Percentiles rank a stretch among this genome's conserved stretches.
These are phyloP conservation scores for Coregonus sp. DNA, from an alignment of 2,797 vertebrate species.

Conservation along the genomic window DNA sequence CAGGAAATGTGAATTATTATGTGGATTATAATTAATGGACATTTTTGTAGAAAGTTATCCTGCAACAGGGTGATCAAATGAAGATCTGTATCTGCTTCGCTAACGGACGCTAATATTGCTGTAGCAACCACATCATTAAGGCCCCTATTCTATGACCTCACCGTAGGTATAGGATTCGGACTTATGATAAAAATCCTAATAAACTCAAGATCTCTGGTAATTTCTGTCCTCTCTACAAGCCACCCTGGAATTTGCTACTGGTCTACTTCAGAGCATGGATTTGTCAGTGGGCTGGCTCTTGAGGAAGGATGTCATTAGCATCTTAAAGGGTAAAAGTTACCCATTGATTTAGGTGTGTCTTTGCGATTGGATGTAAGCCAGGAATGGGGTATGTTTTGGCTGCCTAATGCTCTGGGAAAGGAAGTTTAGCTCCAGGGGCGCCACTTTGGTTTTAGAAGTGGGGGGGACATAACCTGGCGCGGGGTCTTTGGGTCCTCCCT, in stretches of 20 bases:
- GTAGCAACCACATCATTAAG: not conserved
- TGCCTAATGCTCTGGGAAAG: constrained; percentile 23
- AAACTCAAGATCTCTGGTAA: not conserved
- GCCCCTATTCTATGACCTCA: not conserved
- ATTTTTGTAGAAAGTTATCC: no score
- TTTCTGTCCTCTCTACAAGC: not conserved
- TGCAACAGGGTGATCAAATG: no score
- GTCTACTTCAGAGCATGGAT: not conserved
- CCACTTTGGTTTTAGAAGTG: no score
- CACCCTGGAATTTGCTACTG: not conserved
- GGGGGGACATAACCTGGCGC: no score
- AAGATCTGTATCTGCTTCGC: no score
- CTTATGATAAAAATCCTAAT: not conserved
- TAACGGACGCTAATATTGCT: no score
- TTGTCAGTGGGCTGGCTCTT: not conserved
- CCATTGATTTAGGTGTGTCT: constrained; percentile 15
- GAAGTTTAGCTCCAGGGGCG: not conserved
- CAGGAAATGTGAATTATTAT: no score
- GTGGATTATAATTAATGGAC: no score
- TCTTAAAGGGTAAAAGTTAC: constrained; percentile 35
- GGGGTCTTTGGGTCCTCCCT: no score
- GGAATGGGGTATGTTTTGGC: constrained; percentile 28
- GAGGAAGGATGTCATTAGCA: constrained; percentile 10
- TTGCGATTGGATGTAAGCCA: constrained; percentile 22
- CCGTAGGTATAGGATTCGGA: not conserved